A percentile compares a stretch with the other conserved stretches of the same genome.
Evolutionary conservation across 1,140 invertebrate genomes (phyloP).

Genomic region (Pachypeltis micranthus): DNA sequence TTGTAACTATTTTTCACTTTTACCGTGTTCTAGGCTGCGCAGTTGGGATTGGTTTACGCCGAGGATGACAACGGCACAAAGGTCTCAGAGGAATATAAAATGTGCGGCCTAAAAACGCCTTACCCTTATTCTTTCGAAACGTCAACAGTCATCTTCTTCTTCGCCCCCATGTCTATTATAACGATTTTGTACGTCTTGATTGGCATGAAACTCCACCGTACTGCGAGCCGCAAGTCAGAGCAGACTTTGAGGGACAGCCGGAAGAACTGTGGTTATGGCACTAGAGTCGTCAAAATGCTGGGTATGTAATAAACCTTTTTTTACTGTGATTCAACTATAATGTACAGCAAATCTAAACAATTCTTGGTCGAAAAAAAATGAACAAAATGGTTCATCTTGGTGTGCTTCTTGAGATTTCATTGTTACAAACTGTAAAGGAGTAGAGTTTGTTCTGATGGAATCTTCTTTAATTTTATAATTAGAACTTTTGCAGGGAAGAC

Average conservation of each 20-base stretch:
- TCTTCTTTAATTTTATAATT: too few species aligned
- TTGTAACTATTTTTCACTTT: too few species aligned
- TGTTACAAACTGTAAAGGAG: too few species aligned
- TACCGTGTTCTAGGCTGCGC: constrained; percentile 53
- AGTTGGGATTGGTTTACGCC: constrained; percentile 51
- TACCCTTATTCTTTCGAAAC: constrained; percentile 64
- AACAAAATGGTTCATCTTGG: too few species aligned
- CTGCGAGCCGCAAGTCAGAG: constrained; percentile 25
- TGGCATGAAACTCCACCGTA: constrained; percentile 54
- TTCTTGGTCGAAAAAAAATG: too few species aligned
- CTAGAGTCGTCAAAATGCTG: constrained; percentile 26
- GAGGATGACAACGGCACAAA: constrained; percentile 32
- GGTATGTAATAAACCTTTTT: too few species aligned
- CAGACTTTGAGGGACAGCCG: constrained; percentile 12
- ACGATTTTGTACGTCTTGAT: constrained; percentile 73
- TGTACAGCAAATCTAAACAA: too few species aligned
- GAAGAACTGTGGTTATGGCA: constrained; percentile 13
- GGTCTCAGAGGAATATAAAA: constrained; percentile 35
- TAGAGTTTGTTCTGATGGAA: too few species aligned
- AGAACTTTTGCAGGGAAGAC: too few species aligned
- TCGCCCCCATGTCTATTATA: constrained; percentile 75
- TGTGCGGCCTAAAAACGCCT: constrained; percentile 17
- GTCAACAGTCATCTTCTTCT: constrained; percentile 73
- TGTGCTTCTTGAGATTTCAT: too few species aligned
- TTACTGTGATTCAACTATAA: too few species aligned